Evolutionary conservation across 1,140 invertebrate genomes (phyloP).

Genomic region (Pollicipes pollicipes): DNA sequence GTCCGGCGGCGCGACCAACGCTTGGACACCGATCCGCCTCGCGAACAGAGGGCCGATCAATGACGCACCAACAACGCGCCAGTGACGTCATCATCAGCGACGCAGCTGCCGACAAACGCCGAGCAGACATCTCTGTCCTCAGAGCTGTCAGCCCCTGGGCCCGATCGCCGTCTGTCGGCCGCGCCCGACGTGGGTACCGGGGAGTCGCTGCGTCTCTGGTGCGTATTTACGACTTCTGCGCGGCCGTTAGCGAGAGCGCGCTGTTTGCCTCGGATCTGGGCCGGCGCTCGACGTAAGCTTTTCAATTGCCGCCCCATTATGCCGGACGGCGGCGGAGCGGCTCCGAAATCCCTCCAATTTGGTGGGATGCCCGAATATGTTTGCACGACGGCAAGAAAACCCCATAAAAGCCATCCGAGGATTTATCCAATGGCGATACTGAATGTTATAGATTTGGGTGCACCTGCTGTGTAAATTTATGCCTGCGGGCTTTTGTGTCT

Average conservation of each 20-base stretch:
- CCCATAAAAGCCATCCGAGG: background rate
- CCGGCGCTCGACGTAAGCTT: background rate
- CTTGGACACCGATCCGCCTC: too few species aligned
- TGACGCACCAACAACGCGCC: too few species aligned
- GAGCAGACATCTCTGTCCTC: too few species aligned
- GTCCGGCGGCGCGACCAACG: too few species aligned
- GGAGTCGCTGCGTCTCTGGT: background rate
- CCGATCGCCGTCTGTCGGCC: too few species aligned
- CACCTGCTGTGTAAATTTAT: constrained; percentile 1
- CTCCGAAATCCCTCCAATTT: background rate
- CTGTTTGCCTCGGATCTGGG: background rate
- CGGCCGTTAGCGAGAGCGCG: background rate
- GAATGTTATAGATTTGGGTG: background rate
- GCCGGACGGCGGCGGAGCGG: too few species aligned
- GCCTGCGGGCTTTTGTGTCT: background rate
- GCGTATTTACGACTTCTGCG: background rate
- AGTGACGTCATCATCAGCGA: too few species aligned
- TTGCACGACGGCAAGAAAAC: background rate
- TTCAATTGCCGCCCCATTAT: constrained; percentile 1
- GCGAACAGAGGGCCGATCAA: too few species aligned
- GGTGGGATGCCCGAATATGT: background rate
- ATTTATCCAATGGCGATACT: background rate
- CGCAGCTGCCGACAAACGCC: too few species aligned
- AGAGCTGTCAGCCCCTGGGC: too few species aligned
- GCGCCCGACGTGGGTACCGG: too few species aligned